Percentiles rank a stretch among this genome's conserved stretches.
These are phyloP conservation scores for Tipula unca DNA, from an alignment of 2,888 invertebrate species.

Conservation along the genomic window DNA sequence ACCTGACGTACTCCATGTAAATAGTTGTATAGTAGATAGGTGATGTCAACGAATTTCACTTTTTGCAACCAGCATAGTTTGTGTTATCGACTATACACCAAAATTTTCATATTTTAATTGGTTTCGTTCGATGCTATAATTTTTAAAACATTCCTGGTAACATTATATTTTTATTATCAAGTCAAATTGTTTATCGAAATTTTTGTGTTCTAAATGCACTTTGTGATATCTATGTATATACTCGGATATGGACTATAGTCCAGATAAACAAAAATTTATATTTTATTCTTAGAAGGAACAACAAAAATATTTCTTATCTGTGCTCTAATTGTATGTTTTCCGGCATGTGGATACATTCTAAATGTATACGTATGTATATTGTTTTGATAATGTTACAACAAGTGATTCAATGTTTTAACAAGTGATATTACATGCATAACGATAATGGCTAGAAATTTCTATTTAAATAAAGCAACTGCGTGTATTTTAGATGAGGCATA, in stretches of 20 bases:
- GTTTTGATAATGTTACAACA: neutral
- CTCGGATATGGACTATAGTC: neutral
- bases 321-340: neutral
- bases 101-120: no score
- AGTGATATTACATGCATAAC: neutral
- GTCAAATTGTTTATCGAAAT: no score
- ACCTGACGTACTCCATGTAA: no score
- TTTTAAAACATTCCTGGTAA: neutral
- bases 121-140: no score
- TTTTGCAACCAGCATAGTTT: neutral
- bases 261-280: neutral
- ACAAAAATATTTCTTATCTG: neutral
- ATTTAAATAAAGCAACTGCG: no score
- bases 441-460: no score
- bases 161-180: neutral
- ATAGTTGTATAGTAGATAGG: neutral
- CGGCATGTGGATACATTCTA: neutral
- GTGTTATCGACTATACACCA: neutral
- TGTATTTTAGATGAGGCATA: no score
- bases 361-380: neutral
- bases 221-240: neutral
- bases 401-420: no score
- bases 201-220: neutral
- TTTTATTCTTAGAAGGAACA: neutral
- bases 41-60: neutral